A percentile compares a stretch with the other conserved stretches of the same genome.
These are phyloP conservation scores for Pelobates fuscus DNA, from an alignment of 2,113 vertebrate species.

Conservation along the genomic window DNA sequence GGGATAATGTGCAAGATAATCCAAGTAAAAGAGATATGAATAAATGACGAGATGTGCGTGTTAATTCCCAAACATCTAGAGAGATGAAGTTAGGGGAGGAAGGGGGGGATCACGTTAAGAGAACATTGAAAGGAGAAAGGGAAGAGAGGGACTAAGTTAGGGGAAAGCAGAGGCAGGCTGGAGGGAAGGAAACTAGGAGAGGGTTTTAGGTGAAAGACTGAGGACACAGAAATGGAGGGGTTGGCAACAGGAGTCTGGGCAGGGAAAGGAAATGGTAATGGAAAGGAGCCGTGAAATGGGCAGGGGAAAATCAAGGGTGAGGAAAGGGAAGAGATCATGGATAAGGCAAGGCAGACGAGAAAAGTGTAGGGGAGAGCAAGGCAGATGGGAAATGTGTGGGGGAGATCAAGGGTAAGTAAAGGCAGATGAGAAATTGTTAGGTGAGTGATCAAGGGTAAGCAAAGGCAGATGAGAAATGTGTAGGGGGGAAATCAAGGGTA, in stretches of 20 bases:
- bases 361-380: neutral
- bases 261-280: no score
- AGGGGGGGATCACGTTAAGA: neutral
- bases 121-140: no score
- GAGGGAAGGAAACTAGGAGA: no score
- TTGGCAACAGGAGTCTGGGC: neutral
- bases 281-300: neutral
- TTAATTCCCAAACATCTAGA: slow-evolving; percentile 32
- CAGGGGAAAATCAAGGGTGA: neutral
- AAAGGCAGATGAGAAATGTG: no score
- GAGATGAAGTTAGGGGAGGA: neutral
- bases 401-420: no score
- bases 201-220: neutral
- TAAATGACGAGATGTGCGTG: slow-evolving; percentile 37
- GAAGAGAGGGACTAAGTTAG: slow-evolving; percentile 15
- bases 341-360: neutral
- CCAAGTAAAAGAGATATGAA: slow-evolving; percentile 42
- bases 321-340: neutral
- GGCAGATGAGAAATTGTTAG: no score
- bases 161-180: slow-evolving; percentile 9
- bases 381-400: no score
- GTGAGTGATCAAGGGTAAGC: no score
- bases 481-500: no score
- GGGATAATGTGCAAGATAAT: slow-evolving; percentile 16
- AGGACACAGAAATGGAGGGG: neutral